These are phyloP conservation scores for Ariopsis seemanni DNA, from an alignment of 2,113 vertebrate genomes.

Conservation along the genomic window DNA sequence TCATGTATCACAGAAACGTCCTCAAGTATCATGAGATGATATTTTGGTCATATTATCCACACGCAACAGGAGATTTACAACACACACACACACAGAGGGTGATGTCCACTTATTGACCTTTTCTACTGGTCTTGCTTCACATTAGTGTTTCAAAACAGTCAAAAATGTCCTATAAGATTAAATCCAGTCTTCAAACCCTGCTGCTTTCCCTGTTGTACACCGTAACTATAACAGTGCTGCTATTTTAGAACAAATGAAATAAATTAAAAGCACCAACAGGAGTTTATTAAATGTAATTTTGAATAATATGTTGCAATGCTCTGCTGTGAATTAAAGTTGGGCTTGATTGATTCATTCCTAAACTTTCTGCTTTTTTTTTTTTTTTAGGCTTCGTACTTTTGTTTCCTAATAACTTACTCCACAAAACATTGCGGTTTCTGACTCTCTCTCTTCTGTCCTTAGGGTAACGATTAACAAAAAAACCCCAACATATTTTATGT, in stretches of 20 bases:
- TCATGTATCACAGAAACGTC: background rate
- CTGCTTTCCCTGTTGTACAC: background rate
- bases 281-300: background rate
- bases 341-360: background rate
- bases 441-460: background rate
- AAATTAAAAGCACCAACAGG: background rate
- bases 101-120: background rate
- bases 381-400: background rate
- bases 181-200: background rate
- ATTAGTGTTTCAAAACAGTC: background rate
- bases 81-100: too few relatives aligned
- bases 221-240: background rate
- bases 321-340: background rate
- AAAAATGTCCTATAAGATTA: background rate
- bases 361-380: background rate
- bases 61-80: background rate
- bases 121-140: background rate
- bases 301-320: background rate
- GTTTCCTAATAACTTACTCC: slow-evolving; percentile 7
- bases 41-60: background rate
- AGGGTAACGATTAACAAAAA: too few relatives aligned
- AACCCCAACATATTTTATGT: too few relatives aligned
- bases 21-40: background rate
- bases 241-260: background rate
- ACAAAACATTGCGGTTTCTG: background rate